These are phyloP conservation scores for Glossophaga mutica DNA, from an alignment of 2,797 vertebrate species.

Conservation along the genomic window DNA sequence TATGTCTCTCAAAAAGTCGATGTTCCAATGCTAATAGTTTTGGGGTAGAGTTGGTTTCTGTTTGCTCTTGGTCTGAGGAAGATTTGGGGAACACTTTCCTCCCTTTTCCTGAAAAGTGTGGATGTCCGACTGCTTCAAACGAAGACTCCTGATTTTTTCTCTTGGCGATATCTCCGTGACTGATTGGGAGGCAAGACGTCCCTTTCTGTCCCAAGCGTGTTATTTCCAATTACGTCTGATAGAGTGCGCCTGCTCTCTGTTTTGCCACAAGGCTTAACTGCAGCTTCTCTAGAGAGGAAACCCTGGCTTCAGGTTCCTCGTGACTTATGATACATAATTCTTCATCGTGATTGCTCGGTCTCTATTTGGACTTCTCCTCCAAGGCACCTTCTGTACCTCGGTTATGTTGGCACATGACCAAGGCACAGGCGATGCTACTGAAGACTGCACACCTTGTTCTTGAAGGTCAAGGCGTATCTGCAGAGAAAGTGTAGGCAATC, in stretches of 20 bases:
- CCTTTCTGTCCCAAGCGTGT: not conserved
- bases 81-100: slow-evolving; percentile 77
- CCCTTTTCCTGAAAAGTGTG: slow-evolving; percentile 77
- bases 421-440: slow-evolving; percentile 59
- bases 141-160: slow-evolving; percentile 71
- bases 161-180: slow-evolving; percentile 54
- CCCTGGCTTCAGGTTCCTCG: not conserved
- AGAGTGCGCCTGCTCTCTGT: not conserved
- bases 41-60: slow-evolving; percentile 68
- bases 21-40: slow-evolving; percentile 81
- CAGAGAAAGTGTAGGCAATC: slow-evolving; percentile 77
- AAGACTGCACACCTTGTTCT: slow-evolving; percentile 56
- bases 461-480: slow-evolving; percentile 53
- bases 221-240: not conserved
- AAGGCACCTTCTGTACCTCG: not conserved
- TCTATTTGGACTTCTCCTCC: slow-evolving; percentile 34
- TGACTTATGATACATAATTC: not conserved
- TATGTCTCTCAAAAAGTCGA: slow-evolving; percentile 80
- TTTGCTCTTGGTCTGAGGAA: slow-evolving; percentile 61
- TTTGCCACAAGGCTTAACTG: not conserved
- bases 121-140: slow-evolving; percentile 50
- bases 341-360: slow-evolving; percentile 2
- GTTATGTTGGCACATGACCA: slow-evolving; percentile 50
- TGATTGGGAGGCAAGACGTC: not conserved
- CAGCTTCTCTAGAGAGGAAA: not conserved